Evolutionary conservation across 2,888 invertebrate species (phyloP), one percentile per base, ranked within the genome.

Genomic region (Heliconius sara): DNA sequence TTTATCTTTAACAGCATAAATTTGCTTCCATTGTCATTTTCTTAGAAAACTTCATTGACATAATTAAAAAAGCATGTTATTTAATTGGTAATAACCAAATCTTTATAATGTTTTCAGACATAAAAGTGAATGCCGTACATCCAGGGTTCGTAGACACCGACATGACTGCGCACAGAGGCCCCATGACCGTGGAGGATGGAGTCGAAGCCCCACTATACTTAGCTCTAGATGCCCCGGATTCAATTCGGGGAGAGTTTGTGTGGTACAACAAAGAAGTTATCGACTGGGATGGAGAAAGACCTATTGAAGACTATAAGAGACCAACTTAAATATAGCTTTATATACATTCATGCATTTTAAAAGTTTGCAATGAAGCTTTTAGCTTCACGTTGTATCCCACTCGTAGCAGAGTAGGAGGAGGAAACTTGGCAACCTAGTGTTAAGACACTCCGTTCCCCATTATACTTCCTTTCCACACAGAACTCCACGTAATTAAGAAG

Each of bases 131-230:
- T 89, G 91, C 96, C 25, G 96, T 97, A 84, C 96, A 97, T 89
- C 97, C 97, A n/a, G 97, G 97, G 0, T 96, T 96, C 84, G 97
- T 98, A 0, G 95, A 95, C 81, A 98, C 98, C 0, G 97, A 97
- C 85, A 97, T 98, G 97, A 96, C 96, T 0, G 94, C 92, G 68
- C 95, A 96, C 43, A 95, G 94, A 83, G 98, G 97, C 0, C 88
- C 92, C 67, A 90, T 95, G 66, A 95, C 93, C 1, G 88, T 94
- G 19, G 96, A 96, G n/a, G 89, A 95, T 85, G 95, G 96, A 6
- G 96, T 96, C 0, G 91, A 91, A 80, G 95, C 96, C 1, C 95
- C 96, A 0, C 79, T 96, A 0, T 95, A 95, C 83, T 85, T 95
- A 86, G 97, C 95, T 68, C 92, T 96, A 9, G 88, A 92, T 88